Base-by-base conservation (phyloP, 2,113 vertebrate genomes). In the Larimichthys crocea region DNA sequence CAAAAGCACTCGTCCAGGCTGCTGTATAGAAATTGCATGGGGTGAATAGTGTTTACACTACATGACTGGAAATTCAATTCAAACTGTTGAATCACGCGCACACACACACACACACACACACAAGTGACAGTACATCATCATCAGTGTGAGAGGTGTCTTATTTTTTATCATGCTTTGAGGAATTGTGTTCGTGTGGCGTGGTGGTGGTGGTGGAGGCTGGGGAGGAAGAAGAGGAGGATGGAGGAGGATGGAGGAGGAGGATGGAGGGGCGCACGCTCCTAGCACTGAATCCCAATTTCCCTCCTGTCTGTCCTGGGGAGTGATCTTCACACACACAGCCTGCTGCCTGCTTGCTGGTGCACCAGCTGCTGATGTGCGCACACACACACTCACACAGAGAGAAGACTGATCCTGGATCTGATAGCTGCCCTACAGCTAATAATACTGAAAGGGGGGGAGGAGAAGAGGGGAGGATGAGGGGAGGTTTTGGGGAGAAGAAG, bases 11-110 rank as follows among this genome's bases (percentile, higher is more conserved):
- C 42, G 29, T 1, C 50, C 50, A 65, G 50, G 24, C 75, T 15
- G 53, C 76, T 63, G 49, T 61, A 24, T 0, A 50, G 62, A 53
- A 57, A 44, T 3, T 4, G 64, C 15, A 16, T 26, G 22, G n/a
- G 31, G 59, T 48, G 74, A 69, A 60, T 10, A 16, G 60, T 74
- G 79, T 77, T 59, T 70, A 19, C 72, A 40, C 60, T 35, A 29
- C 56, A 75, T 44, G 79, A 79, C 79, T 67, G 80, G 79, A 84
- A 80, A 89, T 84, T 80, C 44, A 80, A 87, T 84, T 61, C 78
- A 88, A 92, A 92, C 86, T 92, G 91, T 91, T 91, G 89, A 91
- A 89, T 83, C 81, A 76, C 79, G 40, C 42, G 40, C 66, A 59
- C 68, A 60, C 24, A 62, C 46, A 55, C 50, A 64, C 65, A 40